Conservation (phyloP, 2,888 invertebrate genomes). For the Podotricha telesiphe region DNA sequence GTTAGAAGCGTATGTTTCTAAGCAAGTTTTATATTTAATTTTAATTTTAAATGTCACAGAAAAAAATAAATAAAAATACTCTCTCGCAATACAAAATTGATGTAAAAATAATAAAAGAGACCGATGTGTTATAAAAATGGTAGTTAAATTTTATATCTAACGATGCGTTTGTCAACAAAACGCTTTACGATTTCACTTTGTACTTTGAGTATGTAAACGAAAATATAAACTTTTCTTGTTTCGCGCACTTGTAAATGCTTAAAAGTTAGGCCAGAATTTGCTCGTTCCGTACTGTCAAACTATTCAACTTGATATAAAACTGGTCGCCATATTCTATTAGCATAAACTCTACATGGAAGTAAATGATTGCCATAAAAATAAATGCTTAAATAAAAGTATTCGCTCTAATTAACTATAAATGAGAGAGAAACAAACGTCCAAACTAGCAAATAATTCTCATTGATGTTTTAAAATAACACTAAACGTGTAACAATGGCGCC, state of each 20-base stretch:
- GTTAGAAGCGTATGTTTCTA: no score
- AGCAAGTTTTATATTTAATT: no score
- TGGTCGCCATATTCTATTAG: neutral
- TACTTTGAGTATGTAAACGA: constrained; percentile 26
- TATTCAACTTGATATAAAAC: constrained; percentile 11
- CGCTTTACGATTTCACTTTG: constrained; percentile 5
- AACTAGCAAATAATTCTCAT: constrained; percentile 12
- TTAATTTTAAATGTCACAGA: neutral
- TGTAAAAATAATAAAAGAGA: no score
- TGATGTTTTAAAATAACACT: constrained; percentile 5
- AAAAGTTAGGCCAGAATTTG: constrained; percentile 25
- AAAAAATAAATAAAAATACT: neutral
- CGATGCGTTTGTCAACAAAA: constrained; percentile 2
- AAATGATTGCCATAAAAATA: neutral
- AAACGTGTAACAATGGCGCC: neutral
- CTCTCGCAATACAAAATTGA: no score
- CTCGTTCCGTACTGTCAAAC: constrained; percentile 13
- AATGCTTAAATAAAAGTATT: neutral
- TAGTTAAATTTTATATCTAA: constrained; percentile 1
- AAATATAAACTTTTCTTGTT: constrained; percentile 30
- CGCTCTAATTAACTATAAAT: neutral
- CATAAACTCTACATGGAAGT: neutral
- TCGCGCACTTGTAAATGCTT: constrained; percentile 17
- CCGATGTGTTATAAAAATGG: neutral
- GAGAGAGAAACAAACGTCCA: neutral